These are phyloP conservation scores for Corydoras maculifer DNA, from an alignment of 2,113 vertebrate species.

Conservation along the genomic window DNA sequence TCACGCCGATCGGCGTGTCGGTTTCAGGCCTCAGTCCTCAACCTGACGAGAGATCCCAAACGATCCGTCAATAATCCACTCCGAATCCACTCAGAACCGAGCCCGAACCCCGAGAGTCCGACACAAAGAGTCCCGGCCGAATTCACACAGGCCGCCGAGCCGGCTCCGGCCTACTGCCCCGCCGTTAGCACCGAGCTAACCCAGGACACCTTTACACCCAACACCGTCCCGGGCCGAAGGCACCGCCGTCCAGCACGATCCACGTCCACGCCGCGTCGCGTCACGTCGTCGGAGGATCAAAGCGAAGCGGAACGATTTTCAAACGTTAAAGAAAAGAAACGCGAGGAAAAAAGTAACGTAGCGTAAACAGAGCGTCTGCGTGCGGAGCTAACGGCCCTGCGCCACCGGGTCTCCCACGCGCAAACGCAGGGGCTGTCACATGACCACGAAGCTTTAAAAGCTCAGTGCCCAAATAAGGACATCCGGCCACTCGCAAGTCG, in stretches of 20 bases:
- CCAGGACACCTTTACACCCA: conserved; percentile 21
- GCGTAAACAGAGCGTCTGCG: background rate
- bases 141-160: conserved; percentile 8
- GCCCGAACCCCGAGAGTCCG: conserved; percentile 8
- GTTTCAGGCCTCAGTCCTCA: too few relatives aligned
- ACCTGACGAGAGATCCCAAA: too few relatives aligned
- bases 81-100: conserved; percentile 3
- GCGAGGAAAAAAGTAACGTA: background rate
- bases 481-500: background rate
- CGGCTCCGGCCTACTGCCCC: conserved; percentile 25
- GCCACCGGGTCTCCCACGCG: background rate
- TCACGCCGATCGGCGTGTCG: too few relatives aligned
- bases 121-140: conserved; percentile 11
- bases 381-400: background rate
- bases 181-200: conserved; percentile 35
- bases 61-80: conserved; percentile 3
- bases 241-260: background rate
- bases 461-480: background rate
- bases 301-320: conserved; percentile 4
- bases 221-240: conserved; percentile 9
- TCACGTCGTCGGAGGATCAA: background rate
- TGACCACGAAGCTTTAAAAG: background rate
- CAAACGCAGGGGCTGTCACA: background rate
- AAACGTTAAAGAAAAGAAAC: background rate
- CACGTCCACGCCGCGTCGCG: too few relatives aligned